Conservation (phyloP, 2,888 invertebrate species). For the Drosophila barbarae region DNA sequence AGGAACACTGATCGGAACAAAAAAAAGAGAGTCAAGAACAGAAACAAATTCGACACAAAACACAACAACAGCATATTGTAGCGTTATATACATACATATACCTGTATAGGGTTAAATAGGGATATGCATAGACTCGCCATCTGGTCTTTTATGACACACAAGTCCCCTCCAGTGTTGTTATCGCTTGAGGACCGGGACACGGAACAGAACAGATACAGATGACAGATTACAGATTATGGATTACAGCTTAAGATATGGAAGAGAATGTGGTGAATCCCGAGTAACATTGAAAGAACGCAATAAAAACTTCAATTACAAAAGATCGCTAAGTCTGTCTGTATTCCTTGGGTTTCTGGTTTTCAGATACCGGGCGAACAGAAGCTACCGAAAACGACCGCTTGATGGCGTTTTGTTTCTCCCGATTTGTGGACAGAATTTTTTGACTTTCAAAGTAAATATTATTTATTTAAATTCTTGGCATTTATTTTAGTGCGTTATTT, state of each 20-base stretch:
- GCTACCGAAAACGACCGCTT: too few species aligned
- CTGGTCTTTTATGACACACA: constrained; percentile 12
- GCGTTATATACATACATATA: constrained; percentile 32
- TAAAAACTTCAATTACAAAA: constrained; percentile 27
- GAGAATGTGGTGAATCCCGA: constrained; percentile 22
- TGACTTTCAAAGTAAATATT: too few species aligned
- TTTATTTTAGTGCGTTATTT: too few species aligned
- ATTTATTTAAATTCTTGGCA: too few species aligned
- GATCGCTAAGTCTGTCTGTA: not conserved
- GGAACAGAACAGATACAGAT: not conserved
- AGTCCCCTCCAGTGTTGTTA: constrained; percentile 9
- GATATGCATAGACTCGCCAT: constrained; percentile 5
- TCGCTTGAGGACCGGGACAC: constrained; percentile 3
- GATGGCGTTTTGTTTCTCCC: too few species aligned
- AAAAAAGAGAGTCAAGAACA: constrained; percentile 6
- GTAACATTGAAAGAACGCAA: constrained; percentile 30
- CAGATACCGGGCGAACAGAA: too few species aligned
- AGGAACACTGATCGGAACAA: constrained; percentile 33
- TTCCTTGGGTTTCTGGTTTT: not conserved
- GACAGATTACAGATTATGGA: constrained; percentile 8
- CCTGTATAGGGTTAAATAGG: constrained; percentile 19
- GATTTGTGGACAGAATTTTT: too few species aligned
- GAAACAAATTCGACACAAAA: constrained; percentile 18
- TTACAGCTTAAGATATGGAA: constrained; percentile 15
- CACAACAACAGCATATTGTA: constrained; percentile 39